Evolutionary conservation across 2,797 vertebrate species (phyloP), one percentile per base, ranked within the genome.

Genomic region (Adelosebastes latens): DNA sequence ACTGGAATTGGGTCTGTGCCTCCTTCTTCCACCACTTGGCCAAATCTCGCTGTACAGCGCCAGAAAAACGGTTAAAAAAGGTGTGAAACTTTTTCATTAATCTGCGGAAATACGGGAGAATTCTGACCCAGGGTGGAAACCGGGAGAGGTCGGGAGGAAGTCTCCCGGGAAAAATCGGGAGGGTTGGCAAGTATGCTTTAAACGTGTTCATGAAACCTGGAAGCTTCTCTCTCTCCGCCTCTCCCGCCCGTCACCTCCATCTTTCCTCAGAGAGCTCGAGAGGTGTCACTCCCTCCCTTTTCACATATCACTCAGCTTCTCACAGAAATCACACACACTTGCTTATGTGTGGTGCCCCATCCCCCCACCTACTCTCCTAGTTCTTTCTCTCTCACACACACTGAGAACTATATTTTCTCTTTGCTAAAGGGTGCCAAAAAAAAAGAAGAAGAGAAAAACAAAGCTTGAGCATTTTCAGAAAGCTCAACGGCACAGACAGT

Each of bases 241-340:
- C 42, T 36, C 32, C 66, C 62, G 12, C 25, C 36, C 11, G 29
- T 56, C 79, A 72, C 75, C 27, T 77, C 53, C 13, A 18, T 56
- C 66, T 80, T 29, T 31, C 59, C 65, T 18, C 29, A 32, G 31
- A 34, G 31, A 46, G 42, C 42, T 46, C 0, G 4, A 68, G 59
- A 76, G 46, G 42, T 78, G 81, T 82, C 74, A 80, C 74, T 65
- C 60, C 69, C 49, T 70, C 16, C 42, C 29, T 82, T 79, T 81
- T 80, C 74, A 86, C 74, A 76, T 32, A 66, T 86, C 80, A 73
- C 75, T 89, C 82, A 77, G 18, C 53, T 18, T 34, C 52, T 52
- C 72, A 34, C 68, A 65, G 20, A 75, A 42, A 42, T 66, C 62
- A 64, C 64, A 64, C 64, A 68, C 16, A 20, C 11, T 25, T 24